Evolutionary conservation across 2,113 vertebrate genomes (phyloP), one percentile per base, ranked within the genome.

Genomic region (Amphiprion percula): DNA sequence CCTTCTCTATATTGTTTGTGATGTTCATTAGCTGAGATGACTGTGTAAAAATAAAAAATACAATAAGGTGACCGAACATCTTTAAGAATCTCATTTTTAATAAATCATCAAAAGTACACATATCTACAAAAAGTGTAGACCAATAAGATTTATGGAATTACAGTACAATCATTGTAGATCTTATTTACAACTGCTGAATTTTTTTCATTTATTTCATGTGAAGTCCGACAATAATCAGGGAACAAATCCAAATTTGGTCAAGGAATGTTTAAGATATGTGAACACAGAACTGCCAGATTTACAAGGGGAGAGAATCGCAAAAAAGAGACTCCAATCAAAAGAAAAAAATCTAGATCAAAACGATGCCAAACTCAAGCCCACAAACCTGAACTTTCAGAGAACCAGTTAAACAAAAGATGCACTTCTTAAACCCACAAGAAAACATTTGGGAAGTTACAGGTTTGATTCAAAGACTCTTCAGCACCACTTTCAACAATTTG

Each of bases 151-250:
- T 93, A 92, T 91, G 93, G 93, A 95, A 94, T 90, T 93, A 94
- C 92, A 93, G 91, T 94, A 95, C 93, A 95, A 94, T 94, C 90
- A 89, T 91, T 92, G 91, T 84, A 91, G 89, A 88, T 93, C 79
- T 93, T 92, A 95, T 95, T 94, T 95, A 95, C 95, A 95, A 89
- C 87, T 91, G 83, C 79, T 89, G 83, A 93, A 88, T 90, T 93
- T 26, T 26, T 86, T 84, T 77, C 53, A 88, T 85, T 70, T 79
- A 65, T 53, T 83, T 71, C 87, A 83, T 77, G 79, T 72, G 50
- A 70, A 83, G 87, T 74, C 56, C 79, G 84, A 83, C 69, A 75
- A 73, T 33, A 79, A 83, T 88, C 60, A 70, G 74, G 39, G 2
- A 14, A 50, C 65, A 77, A 87, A 91, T 84, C 39, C 50, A 81